A percentile compares a stretch with the other conserved stretches of the same genome.
These are phyloP conservation scores for Stenodera caucasica DNA, from an alignment of 2,888 invertebrate genomes.

Conservation along the genomic window DNA sequence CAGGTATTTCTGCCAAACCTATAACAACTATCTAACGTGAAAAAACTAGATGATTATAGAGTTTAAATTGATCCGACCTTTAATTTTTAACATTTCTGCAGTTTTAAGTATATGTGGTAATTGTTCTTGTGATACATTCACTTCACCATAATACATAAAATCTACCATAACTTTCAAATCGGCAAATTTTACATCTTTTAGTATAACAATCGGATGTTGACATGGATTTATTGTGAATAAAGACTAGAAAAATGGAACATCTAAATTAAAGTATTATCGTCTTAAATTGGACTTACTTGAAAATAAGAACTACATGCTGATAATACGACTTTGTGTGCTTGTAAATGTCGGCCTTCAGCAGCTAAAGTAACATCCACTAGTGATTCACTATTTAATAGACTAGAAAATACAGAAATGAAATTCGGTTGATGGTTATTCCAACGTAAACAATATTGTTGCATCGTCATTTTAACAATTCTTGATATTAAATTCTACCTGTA, in stretches of 20 bases:
- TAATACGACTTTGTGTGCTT: conserved; percentile 75
- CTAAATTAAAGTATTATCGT: neutral
- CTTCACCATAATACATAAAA: conserved; percentile 75
- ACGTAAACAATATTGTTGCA: conserved; percentile 72
- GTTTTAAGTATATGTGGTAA: conserved; percentile 68
- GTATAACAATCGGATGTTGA: conserved; percentile 72
- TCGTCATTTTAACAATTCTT: conserved; percentile 71
- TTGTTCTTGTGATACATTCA: conserved; percentile 69
- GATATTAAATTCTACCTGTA: too few relatives aligned
- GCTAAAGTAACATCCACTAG: conserved; percentile 73
- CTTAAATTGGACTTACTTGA: conserved; percentile 57
- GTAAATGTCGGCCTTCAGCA: conserved; percentile 71
- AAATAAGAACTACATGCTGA: conserved; percentile 77
- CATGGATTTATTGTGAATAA: conserved; percentile 70
- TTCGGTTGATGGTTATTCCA: conserved; percentile 76
- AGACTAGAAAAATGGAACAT: conserved; percentile 11
- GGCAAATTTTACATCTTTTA: conserved; percentile 69
- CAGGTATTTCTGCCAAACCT: conserved; percentile 82
- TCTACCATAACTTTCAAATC: conserved; percentile 69
- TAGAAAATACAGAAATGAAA: conserved; percentile 70
- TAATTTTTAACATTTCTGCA: conserved; percentile 68
- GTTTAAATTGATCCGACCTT: too few relatives aligned
- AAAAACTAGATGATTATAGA: too few relatives aligned
- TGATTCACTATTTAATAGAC: conserved; percentile 69
- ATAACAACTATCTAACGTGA: too few relatives aligned